Evolutionary conservation across 2,888 invertebrate species (phyloP).

Genomic region (Hartigia nigra): DNA sequence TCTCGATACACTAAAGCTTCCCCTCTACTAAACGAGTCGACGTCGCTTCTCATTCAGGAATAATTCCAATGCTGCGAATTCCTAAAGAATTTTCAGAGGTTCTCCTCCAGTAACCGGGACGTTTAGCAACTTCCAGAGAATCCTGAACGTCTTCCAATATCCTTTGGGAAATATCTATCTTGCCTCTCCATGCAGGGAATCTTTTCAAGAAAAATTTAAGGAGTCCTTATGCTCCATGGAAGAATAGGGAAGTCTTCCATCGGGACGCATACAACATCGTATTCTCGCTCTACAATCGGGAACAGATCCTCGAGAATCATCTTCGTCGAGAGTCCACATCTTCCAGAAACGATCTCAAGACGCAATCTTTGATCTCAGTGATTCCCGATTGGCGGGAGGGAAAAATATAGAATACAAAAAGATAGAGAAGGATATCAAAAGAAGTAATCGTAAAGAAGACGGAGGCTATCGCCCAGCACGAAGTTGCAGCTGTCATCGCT

Average conservation of each 20-base stretch:
- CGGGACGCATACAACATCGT: neutral
- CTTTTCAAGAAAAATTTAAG: neutral
- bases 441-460: neutral
- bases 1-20: neutral
- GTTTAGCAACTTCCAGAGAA: neutral
- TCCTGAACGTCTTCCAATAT: neutral
- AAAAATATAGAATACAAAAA: neutral
- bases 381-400: neutral
- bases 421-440: neutral
- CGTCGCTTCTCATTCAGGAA: neutral
- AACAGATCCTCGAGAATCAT: neutral
- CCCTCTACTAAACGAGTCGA: neutral
- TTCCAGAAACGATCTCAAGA: neutral
- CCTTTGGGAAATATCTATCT: neutral
- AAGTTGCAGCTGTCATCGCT: slow-evolving; percentile 22
- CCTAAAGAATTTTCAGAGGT: neutral
- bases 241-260: neutral
- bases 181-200: neutral
- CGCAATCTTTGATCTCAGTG: neutral
- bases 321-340: neutral
- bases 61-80: neutral
- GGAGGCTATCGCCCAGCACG: slow-evolving; percentile 30
- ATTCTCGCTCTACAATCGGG: neutral
- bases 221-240: neutral
- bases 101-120: neutral